Percentiles rank a stretch among this genome's conserved stretches.
phyloP scores from a whole-genome alignment of 2,797 vertebrate species.

The Rhinogobio ventralis region DNA sequence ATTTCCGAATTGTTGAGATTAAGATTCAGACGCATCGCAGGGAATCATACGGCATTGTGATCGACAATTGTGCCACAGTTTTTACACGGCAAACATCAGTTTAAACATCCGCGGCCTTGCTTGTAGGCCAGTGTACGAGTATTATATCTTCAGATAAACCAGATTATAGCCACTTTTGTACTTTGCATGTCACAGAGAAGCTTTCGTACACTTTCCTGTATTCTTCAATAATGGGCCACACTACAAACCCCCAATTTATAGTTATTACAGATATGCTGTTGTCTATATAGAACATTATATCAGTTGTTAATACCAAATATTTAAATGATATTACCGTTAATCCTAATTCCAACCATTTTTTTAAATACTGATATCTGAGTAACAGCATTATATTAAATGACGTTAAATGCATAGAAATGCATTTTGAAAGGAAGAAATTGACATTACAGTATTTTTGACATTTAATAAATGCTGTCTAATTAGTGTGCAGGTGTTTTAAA shows the following conservation, averaged over 20 bases:
- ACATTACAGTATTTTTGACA: neutral
- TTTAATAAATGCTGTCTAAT: slow-evolving; percentile 21
- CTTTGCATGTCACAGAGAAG: slow-evolving; percentile 34
- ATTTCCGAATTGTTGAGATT: neutral
- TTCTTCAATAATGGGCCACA: slow-evolving; percentile 37
- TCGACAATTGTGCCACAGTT: slow-evolving; percentile 27
- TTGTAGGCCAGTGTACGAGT: slow-evolving; percentile 6
- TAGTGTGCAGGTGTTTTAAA: neutral
- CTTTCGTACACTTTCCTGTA: slow-evolving; percentile 40
- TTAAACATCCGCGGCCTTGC: neutral
- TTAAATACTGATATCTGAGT: neutral
- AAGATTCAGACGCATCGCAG: slow-evolving; percentile 1
- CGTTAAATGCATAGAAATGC: neutral
- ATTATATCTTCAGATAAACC: slow-evolving; percentile 38
- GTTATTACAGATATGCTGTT: slow-evolving; percentile 26
- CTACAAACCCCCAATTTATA: slow-evolving; percentile 38
- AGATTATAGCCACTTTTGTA: slow-evolving; percentile 46
- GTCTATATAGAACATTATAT: slow-evolving; percentile 25
- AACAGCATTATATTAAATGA: neutral
- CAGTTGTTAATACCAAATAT: slow-evolving; percentile 31
- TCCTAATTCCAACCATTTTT: slow-evolving; percentile 3
- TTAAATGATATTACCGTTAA: neutral
- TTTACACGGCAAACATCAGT: slow-evolving; percentile 1
- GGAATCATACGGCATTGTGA: neutral
- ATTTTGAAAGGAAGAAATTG: neutral